Conservation (phyloP, 2,113 vertebrate genomes). For the Lonchura striata region DNA sequence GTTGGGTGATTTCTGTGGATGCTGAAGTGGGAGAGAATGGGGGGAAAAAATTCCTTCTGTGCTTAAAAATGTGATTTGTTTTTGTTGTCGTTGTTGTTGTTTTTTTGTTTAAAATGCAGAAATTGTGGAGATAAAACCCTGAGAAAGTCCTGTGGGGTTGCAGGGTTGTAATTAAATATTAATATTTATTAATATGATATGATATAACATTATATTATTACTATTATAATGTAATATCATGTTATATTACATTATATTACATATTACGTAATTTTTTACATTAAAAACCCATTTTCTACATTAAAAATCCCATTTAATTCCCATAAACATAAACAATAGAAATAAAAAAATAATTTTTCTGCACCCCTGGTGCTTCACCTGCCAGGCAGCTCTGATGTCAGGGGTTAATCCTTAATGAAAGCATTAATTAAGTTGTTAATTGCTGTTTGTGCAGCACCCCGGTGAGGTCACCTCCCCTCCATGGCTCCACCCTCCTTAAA, state of each 20-base stretch:
- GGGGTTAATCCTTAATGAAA: not conserved
- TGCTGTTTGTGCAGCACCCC: not conserved
- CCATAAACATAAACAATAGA: not conserved
- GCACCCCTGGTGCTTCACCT: not conserved
- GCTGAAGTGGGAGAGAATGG: too few relatives aligned
- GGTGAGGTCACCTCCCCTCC: not conserved
- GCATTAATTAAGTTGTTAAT: not conserved
- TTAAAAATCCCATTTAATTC: too few relatives aligned
- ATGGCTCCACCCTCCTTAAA: not conserved
- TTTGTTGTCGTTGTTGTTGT: too few relatives aligned
- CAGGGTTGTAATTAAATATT: not conserved
- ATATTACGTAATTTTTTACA: too few relatives aligned
- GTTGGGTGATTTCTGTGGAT: too few relatives aligned
- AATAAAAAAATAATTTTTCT: not conserved
- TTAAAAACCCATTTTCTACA: too few relatives aligned
- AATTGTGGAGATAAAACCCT: not conserved
- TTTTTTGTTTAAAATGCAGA: not conserved
- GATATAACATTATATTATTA: too few relatives aligned
- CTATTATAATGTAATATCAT: too few relatives aligned
- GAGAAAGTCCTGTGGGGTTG: not conserved
- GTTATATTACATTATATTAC: too few relatives aligned
- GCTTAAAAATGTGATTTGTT: too few relatives aligned
- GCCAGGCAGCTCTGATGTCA: not conserved
- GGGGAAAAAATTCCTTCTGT: too few relatives aligned
- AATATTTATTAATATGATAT: too few relatives aligned